phyloP scores from a whole-genome alignment of 92 coral and sea anemone species.

The Diadumene lineata region DNA sequence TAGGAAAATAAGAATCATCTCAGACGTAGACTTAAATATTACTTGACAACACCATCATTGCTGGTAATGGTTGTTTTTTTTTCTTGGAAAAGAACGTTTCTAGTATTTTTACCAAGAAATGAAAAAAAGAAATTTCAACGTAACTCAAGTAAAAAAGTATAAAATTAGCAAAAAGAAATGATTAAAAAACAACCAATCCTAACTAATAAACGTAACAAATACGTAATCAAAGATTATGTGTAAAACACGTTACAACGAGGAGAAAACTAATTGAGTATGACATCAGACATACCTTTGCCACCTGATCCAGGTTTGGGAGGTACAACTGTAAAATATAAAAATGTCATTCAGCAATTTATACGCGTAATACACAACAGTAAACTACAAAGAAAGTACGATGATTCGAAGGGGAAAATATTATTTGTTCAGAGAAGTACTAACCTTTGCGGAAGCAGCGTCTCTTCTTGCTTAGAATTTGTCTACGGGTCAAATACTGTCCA shows the following conservation, averaged over 20 bases:
- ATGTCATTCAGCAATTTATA: not conserved
- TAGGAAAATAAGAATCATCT: not conserved
- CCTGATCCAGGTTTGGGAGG: not conserved
- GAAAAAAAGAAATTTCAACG: too few species aligned
- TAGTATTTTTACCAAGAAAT: too few species aligned
- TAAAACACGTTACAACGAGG: not conserved
- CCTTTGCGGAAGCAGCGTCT: slow-evolving; percentile 30
- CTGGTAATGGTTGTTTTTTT: not conserved
- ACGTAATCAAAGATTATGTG: not conserved
- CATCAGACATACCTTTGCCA: not conserved
- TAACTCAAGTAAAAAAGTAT: too few species aligned
- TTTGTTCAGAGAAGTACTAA: not conserved
- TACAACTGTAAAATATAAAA: not conserved
- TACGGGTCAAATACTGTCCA: not conserved
- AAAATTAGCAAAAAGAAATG: too few species aligned
- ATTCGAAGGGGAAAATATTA: not conserved
- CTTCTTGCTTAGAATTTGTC: slow-evolving; percentile 1
- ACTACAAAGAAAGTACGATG: not conserved
- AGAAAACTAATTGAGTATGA: not conserved
- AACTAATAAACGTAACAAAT: not conserved
- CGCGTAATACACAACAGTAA: too few species aligned
- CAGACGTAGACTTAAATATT: not conserved
- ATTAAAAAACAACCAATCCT: too few species aligned
- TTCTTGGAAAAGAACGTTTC: too few species aligned
- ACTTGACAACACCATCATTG: not conserved